A percentile compares a stretch with the other conserved stretches of the same genome.
phyloP scores from a whole-genome alignment of 64 coral and sea anemone species.

The Acropora tenuis region DNA sequence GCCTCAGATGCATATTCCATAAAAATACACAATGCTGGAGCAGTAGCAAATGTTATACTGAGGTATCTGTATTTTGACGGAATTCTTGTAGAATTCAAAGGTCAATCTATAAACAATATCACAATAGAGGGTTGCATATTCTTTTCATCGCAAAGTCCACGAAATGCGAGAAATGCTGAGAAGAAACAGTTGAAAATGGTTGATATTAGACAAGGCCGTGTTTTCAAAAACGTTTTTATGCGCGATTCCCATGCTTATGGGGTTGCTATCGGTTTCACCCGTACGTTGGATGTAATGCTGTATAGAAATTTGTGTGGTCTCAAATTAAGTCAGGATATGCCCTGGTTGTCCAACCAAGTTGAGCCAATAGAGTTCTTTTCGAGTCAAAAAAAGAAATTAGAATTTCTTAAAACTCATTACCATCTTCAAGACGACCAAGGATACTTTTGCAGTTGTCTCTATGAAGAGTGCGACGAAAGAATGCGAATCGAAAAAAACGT shows the following conservation, averaged over 20 bases:
- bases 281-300: background rate
- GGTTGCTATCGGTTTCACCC: background rate
- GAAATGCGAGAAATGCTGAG: background rate
- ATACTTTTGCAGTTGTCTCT: slow-evolving; percentile 18
- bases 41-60: background rate
- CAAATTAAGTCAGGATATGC: background rate
- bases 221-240: slow-evolving; percentile 6
- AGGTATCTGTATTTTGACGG: slow-evolving; percentile 21
- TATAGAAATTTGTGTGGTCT: slow-evolving; percentile 23
- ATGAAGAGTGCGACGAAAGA: background rate
- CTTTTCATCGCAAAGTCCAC: background rate
- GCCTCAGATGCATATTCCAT: background rate
- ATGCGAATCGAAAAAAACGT: background rate
- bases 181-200: background rate
- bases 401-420: background rate
- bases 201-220: background rate
- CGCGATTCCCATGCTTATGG: slow-evolving; percentile 19
- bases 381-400: background rate
- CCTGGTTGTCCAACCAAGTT: slow-evolving; percentile 17
- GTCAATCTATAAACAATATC: background rate
- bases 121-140: background rate
- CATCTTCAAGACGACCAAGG: slow-evolving; percentile 17
- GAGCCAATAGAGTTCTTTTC: background rate
- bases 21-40: background rate
- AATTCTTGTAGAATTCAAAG: slow-evolving; percentile 7